Base-by-base conservation (phyloP, 2,888 invertebrate species). In the Epistrophe eligans region DNA sequence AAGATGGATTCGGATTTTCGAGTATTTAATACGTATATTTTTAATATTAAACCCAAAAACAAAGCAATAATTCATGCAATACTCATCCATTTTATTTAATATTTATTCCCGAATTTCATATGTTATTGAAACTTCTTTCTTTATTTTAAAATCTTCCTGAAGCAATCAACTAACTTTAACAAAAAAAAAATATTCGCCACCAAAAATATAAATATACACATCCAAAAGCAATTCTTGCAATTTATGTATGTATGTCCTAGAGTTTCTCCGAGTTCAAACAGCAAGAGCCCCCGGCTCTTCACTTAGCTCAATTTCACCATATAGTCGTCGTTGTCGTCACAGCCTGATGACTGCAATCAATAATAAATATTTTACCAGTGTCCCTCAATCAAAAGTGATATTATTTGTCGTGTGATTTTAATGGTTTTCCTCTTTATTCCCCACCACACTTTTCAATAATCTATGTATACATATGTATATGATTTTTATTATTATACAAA, bases 331-430 rank as follows among this genome's bases (percentile, higher is more conserved):
- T 32, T 17, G 45, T 62, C 77, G 79, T 45, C 76, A 76, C 35
- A 74, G 66, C 72, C 74, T 87, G 83, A 87, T 67, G 87, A 74
- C 71, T 87, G 72, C 87, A 87, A 87, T 87, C 83, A 87, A 87
- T 87, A 83, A 76, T 71, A 79, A 83, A 43, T 76, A 79, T 87
- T 87, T 83, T 67, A 73, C 40, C 66, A 62, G 40, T 40, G 38
- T 60, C 76, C 87, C 82, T 76, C 72, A 79, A 40, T 45, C 40
- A 62, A 50, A 67, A 50, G 76, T 50, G 77, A 80, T 77, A 77
- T 70, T 70, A 70, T 79, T 76, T 79, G 79, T 77, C 70, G 73
- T 79, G 82, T 77, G 88, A 82, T 76, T 79, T 79, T 85, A 85
- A 81, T 84, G 80, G 38, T 66, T 67, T 77, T 72, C 67, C 38